Percentiles rank a stretch among this genome's conserved stretches.
These are phyloP conservation scores for Thyatira batis DNA, from an alignment of 2,888 invertebrate genomes.

Conservation along the genomic window DNA sequence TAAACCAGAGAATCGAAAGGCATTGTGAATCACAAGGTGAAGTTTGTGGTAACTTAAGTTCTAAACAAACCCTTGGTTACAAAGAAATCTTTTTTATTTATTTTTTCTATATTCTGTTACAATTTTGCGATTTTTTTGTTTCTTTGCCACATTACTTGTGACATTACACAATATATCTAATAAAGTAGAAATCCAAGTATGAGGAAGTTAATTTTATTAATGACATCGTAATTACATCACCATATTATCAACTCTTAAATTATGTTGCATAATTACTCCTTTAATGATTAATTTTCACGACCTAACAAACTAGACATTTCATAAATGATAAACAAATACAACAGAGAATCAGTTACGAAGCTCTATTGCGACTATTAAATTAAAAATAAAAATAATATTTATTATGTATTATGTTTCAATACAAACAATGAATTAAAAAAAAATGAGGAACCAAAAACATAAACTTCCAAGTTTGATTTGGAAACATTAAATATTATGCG, in stretches of 20 bases:
- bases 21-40: no score
- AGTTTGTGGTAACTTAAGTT: slow-evolving; percentile 16
- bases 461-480: slow-evolving; percentile 47
- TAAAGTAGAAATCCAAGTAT: slow-evolving; percentile 79
- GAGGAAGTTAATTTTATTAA: slow-evolving; percentile 79
- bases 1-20: no score
- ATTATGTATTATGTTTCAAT: slow-evolving; percentile 51
- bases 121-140: slow-evolving; percentile 79
- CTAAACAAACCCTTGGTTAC: slow-evolving; percentile 68
- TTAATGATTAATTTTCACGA: slow-evolving; percentile 72
- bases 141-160: slow-evolving; percentile 71
- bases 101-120: slow-evolving; percentile 78
- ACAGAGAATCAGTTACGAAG: slow-evolving; percentile 58
- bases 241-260: slow-evolving; percentile 73
- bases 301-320: slow-evolving; percentile 68
- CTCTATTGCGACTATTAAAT: slow-evolving; percentile 53
- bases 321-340: slow-evolving; percentile 60
- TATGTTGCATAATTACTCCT: slow-evolving; percentile 70
- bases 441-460: slow-evolving; percentile 51
- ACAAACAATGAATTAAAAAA: slow-evolving; percentile 39
- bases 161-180: slow-evolving; percentile 74
- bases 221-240: slow-evolving; percentile 75
- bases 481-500: slow-evolving; percentile 57
- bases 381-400: slow-evolving; percentile 49
- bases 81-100: slow-evolving; percentile 80